These are phyloP conservation scores for Heteropelma amictum DNA, from an alignment of 2,888 invertebrate species.

Conservation along the genomic window DNA sequence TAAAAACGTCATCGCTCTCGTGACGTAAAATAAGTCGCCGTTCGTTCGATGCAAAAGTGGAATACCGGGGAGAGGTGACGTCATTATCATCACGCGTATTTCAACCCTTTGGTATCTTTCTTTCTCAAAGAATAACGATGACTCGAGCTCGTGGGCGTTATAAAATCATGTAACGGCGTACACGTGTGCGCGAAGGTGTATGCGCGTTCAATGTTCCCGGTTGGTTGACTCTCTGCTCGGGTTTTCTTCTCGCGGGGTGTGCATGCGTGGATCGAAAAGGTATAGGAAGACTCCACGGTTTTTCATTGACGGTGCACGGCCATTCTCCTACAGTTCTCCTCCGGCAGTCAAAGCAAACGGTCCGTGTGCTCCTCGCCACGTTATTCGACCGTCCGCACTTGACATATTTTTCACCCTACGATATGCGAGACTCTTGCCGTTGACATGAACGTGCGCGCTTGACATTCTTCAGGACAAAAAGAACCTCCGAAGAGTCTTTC, in stretches of 20 bases:
- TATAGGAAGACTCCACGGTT: neutral
- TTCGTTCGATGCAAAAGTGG: neutral
- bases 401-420: no score
- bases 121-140: neutral
- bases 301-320: conserved; percentile 57
- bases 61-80: conserved; percentile 14
- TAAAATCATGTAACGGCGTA: neutral
- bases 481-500: no score
- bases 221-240: conserved; percentile 2
- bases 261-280: conserved; percentile 45
- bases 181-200: conserved; percentile 43
- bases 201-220: conserved; percentile 37
- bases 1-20: conserved; percentile 43
- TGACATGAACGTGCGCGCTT: no score
- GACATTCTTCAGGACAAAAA: no score
- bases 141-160: no score
- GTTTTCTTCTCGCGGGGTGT: conserved; percentile 19
- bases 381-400: no score
- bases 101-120: neutral
- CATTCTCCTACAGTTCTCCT: conserved; percentile 54
- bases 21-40: conserved; percentile 40
- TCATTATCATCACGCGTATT: conserved; percentile 14
- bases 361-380: conserved; percentile 7
- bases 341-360: conserved; percentile 44
- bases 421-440: no score